phyloP scores from a whole-genome alignment of 2,113 vertebrate genomes.

The Tragelaphus scriptus region DNA sequence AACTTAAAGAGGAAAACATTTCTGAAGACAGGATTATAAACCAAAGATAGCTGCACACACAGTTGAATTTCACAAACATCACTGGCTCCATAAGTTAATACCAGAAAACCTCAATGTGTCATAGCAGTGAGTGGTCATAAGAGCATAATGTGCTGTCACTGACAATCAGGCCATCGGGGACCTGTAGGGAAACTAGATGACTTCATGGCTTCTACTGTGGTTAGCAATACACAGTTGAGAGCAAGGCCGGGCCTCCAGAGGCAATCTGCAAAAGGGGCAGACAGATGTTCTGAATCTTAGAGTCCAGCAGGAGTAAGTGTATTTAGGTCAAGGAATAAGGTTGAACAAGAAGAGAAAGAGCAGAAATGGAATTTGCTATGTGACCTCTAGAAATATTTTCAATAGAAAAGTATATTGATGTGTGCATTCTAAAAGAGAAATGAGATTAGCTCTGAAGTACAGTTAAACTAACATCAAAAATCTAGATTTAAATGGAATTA shows the following conservation, averaged over 20 bases:
- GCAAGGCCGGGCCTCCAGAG: conserved; percentile 44
- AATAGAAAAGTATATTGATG: neutral
- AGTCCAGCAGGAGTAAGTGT: conserved; percentile 52
- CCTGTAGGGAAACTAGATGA: conserved; percentile 41
- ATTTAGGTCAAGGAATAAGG: conserved; percentile 62
- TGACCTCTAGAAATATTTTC: conserved; percentile 47
- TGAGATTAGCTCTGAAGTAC: neutral
- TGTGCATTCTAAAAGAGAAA: conserved; percentile 42
- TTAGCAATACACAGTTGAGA: conserved; percentile 58
- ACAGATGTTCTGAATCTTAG: conserved; percentile 67
- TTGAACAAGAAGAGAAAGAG: conserved; percentile 45
- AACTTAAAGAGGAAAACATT: neutral
- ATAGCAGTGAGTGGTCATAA: conserved; percentile 67
- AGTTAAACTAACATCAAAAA: conserved; percentile 1
- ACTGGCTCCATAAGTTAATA: conserved; percentile 72
- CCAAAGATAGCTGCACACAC: neutral
- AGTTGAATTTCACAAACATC: conserved; percentile 47
- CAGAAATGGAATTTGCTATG: conserved; percentile 40
- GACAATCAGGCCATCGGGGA: conserved; percentile 67
- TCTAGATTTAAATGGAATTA: neutral
- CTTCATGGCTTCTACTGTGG: conserved; percentile 40
- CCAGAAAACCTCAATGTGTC: conserved; percentile 50
- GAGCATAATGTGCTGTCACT: conserved; percentile 76
- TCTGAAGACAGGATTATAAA: conserved; percentile 24
- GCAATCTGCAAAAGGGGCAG: conserved; percentile 51